These are phyloP conservation scores for Orussus abietinus DNA, from an alignment of 1,140 invertebrate species.

Conservation along the genomic window DNA sequence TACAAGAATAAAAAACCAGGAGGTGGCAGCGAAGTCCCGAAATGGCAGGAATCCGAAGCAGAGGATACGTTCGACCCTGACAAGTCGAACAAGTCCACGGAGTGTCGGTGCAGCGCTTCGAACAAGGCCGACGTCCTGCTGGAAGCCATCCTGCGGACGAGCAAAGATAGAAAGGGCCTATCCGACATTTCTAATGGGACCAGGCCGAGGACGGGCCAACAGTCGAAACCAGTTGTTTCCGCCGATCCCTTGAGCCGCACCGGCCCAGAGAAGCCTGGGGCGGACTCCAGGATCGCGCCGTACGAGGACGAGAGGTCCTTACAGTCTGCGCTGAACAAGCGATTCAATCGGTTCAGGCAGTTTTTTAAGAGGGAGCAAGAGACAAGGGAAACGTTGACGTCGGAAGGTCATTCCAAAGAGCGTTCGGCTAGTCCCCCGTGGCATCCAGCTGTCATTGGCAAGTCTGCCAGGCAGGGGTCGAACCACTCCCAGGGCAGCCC, in stretches of 20 bases:
- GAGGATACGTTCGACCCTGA: too few species aligned
- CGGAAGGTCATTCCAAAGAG: constrained; percentile 11
- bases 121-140: constrained; percentile 56
- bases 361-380: constrained; percentile 43
- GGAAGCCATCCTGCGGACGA: constrained; percentile 54
- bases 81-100: constrained; percentile 10
- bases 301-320: constrained; percentile 38
- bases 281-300: constrained; percentile 9
- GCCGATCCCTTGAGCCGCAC: constrained; percentile 2
- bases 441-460: too few species aligned
- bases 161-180: constrained; percentile 27
- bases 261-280: constrained; percentile 6
- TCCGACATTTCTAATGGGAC: constrained; percentile 27
- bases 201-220: constrained; percentile 18
- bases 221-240: constrained; percentile 13
- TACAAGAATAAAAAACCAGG: too few species aligned
- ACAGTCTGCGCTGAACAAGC: constrained; percentile 37
- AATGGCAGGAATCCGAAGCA: too few species aligned
- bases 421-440: too few species aligned
- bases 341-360: constrained; percentile 35
- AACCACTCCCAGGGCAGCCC: too few species aligned
- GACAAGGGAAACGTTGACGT: constrained; percentile 12
- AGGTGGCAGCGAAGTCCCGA: too few species aligned
- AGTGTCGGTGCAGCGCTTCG: constrained; percentile 29
- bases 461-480: too few species aligned